Evolutionary conservation across 2,113 vertebrate species (phyloP).

Genomic region (Antigone vipio): DNA sequence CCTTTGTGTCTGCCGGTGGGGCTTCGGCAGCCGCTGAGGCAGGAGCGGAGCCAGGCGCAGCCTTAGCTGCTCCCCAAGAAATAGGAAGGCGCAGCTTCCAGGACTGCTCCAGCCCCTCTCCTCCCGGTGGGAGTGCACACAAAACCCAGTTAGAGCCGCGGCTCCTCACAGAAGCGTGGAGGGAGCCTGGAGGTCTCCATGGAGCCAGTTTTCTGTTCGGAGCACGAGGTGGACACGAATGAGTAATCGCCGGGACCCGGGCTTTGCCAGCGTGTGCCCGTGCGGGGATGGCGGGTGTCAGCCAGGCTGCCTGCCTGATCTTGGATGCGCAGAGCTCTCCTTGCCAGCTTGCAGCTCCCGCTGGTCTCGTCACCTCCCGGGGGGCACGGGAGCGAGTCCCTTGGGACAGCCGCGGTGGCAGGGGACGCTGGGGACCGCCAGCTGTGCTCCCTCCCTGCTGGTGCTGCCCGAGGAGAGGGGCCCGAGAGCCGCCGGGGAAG

Average conservation of each 20-base stretch:
- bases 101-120: background rate
- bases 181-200: background rate
- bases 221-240: background rate
- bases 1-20: background rate
- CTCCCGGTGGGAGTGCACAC: background rate
- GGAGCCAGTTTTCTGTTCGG: background rate
- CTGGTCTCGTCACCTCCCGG: background rate
- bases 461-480: background rate
- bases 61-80: background rate
- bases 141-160: background rate
- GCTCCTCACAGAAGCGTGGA: background rate
- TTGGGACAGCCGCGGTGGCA: fast-evolving
- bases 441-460: background rate
- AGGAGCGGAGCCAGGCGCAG: background rate
- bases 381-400: background rate
- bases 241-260: background rate
- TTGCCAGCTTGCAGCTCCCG: background rate
- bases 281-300: fast-evolving
- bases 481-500: fast-evolving
- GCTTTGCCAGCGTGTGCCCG: background rate
- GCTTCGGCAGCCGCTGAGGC: background rate
- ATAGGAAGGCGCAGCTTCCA: background rate
- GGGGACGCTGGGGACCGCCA: fast-evolving
- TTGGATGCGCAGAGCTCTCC: background rate
- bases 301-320: background rate